Evolutionary conservation across 1,140 invertebrate species (phyloP).

Genomic region (Leptinotarsa undecemlineata): DNA sequence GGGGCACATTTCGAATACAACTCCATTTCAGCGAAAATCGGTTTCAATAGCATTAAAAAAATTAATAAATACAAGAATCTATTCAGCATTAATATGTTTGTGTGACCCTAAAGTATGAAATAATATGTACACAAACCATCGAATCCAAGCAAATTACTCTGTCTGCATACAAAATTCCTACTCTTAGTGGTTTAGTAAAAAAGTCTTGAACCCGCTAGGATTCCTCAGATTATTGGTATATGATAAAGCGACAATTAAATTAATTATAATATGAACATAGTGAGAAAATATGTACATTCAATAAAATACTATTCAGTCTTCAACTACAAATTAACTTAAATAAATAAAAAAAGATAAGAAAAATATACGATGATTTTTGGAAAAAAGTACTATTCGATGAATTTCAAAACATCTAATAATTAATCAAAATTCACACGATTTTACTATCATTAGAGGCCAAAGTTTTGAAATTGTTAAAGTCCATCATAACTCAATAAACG

Average conservation of each 20-base stretch:
- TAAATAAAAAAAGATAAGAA: constrained; percentile 24
- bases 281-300: constrained; percentile 22
- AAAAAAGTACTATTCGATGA: constrained; percentile 6
- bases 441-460: no score
- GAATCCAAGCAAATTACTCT: constrained; percentile 9
- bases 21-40: neutral
- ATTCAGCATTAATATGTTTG: constrained; percentile 19
- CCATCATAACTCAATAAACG: no score
- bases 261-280: constrained; percentile 9
- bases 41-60: neutral
- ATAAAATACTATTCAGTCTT: constrained; percentile 36
- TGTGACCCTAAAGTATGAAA: constrained; percentile 20
- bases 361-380: constrained; percentile 16
- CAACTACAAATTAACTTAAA: constrained; percentile 32
- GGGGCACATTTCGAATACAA: neutral
- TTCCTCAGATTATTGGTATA: constrained; percentile 13
- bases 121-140: constrained; percentile 17
- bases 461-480: no score
- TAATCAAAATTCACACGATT: no score
- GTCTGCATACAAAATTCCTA: constrained; percentile 12
- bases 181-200: constrained; percentile 19
- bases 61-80: constrained; percentile 3
- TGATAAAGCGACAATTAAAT: constrained; percentile 13
- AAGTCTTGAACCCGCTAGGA: constrained; percentile 11
- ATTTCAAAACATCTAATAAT: neutral